Evolutionary conservation across 2,888 invertebrate genomes (phyloP).

Genomic region (Malthinus flaveolus): DNA sequence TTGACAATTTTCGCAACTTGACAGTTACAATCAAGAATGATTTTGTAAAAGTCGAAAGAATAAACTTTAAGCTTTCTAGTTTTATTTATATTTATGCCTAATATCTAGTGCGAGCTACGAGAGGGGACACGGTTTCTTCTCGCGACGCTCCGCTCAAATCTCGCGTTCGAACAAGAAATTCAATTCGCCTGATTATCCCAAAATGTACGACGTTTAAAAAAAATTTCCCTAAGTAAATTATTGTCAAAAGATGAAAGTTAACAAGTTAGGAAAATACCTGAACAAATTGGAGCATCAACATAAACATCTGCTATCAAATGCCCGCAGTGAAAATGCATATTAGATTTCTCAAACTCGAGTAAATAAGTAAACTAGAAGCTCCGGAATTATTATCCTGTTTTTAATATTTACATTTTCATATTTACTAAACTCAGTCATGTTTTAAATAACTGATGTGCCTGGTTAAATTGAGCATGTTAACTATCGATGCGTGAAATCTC

Average conservation of each 20-base stretch:
- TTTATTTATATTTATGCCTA: too few relatives aligned
- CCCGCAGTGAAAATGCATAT: slow-evolving; percentile 44
- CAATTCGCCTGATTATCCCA: too few relatives aligned
- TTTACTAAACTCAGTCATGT: slow-evolving; percentile 22
- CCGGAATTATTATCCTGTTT: slow-evolving; percentile 27
- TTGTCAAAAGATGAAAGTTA: neutral
- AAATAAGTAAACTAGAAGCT: slow-evolving; percentile 44
- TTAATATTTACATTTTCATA: slow-evolving; percentile 30
- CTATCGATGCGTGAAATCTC: slow-evolving; percentile 19
- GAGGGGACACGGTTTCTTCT: too few relatives aligned
- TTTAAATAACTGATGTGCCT: slow-evolving; percentile 26
- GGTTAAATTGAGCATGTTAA: slow-evolving; percentile 21
- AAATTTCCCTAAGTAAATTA: too few relatives aligned
- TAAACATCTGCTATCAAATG: slow-evolving; percentile 44
- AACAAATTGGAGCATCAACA: slow-evolving; percentile 38
- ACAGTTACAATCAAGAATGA: too few relatives aligned
- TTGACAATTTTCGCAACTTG: neutral
- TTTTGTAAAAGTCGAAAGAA: too few relatives aligned
- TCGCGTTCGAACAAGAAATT: too few relatives aligned
- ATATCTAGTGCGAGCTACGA: too few relatives aligned
- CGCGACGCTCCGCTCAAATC: too few relatives aligned
- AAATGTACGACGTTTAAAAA: too few relatives aligned
- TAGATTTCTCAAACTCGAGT: slow-evolving; percentile 37
- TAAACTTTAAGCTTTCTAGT: too few relatives aligned
- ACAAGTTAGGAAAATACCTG: slow-evolving; percentile 1